Conservation (phyloP, 2,113 vertebrate species). For the Gobiocypris rarus region DNA sequence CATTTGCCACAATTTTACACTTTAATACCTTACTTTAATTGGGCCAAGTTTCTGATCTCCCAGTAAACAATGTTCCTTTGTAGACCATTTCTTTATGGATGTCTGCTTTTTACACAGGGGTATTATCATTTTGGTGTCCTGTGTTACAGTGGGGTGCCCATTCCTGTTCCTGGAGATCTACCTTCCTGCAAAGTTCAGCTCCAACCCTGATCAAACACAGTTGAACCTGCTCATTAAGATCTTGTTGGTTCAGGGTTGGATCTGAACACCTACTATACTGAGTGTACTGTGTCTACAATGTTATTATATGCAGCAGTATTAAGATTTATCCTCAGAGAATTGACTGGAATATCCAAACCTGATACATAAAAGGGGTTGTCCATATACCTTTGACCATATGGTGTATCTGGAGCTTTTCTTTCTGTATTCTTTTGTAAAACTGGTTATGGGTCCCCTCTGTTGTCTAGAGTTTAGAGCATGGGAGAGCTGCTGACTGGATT, state of each 20-base stretch:
- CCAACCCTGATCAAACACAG: too few species aligned
- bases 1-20: too few species aligned
- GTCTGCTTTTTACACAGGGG: neutral
- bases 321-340: neutral
- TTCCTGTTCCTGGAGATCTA: too few species aligned
- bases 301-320: neutral
- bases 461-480: neutral
- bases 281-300: neutral
- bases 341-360: neutral
- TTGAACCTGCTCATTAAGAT: too few species aligned
- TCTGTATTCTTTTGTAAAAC: neutral
- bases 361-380: neutral
- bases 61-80: neutral
- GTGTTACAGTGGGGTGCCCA: too few species aligned
- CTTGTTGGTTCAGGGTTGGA: too few species aligned
- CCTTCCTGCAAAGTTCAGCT: too few species aligned
- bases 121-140: neutral
- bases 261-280: too few species aligned
- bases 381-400: neutral
- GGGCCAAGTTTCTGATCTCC: neutral
- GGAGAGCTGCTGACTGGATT: too few species aligned
- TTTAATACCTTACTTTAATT: neutral
- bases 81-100: neutral
- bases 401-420: neutral
- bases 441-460: neutral